Evolutionary conservation across 2,113 vertebrate genomes (phyloP).

Genomic region (Apodemus speciosus): DNA sequence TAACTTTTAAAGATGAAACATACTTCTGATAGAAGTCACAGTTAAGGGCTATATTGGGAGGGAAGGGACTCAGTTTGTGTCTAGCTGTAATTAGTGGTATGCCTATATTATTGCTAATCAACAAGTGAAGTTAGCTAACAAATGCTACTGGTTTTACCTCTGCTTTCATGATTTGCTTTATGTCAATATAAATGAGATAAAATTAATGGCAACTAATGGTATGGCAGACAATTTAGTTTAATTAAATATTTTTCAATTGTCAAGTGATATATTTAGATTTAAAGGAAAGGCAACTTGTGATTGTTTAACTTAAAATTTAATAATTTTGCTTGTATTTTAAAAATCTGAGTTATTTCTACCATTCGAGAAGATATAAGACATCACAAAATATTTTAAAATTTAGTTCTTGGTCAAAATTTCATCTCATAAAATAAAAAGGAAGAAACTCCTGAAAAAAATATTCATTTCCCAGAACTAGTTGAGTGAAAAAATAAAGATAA

Average conservation of each 20-base stretch:
- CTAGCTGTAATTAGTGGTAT: slow-evolving; percentile 63
- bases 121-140: slow-evolving; percentile 54
- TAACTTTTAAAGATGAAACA: slow-evolving; percentile 63
- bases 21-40: slow-evolving; percentile 65
- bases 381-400: slow-evolving; percentile 31
- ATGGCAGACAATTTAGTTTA: slow-evolving; percentile 57
- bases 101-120: neutral
- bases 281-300: neutral
- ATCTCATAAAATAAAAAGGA: neutral
- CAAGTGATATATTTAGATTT: slow-evolving; percentile 50
- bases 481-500: neutral
- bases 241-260: slow-evolving; percentile 38
- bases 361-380: neutral
- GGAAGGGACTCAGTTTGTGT: slow-evolving; percentile 32
- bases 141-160: slow-evolving; percentile 64
- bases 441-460: neutral
- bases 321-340: slow-evolving; percentile 10
- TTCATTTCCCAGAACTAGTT: slow-evolving; percentile 20
- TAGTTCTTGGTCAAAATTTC: neutral
- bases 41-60: slow-evolving; percentile 59
- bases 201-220: slow-evolving; percentile 41
- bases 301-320: slow-evolving; percentile 54
- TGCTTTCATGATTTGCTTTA: slow-evolving; percentile 44
- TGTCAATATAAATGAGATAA: slow-evolving; percentile 69
- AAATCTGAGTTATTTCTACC: neutral